A percentile compares a stretch with the other conserved stretches of the same genome.
Evolutionary conservation across 2,888 invertebrate species (phyloP).

Genomic region (Sisyra nigra): DNA sequence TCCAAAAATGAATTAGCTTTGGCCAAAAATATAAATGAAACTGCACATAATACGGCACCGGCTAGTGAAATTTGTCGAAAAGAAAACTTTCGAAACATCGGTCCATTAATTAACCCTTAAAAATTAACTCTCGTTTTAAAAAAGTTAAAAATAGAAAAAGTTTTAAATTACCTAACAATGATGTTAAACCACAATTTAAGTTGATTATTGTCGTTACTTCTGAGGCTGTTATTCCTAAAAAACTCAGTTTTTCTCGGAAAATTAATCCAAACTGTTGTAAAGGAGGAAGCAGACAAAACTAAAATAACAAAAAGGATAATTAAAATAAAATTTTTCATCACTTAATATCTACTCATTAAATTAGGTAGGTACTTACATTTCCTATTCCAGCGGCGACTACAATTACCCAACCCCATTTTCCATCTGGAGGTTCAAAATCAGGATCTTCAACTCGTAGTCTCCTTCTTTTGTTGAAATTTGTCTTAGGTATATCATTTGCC

Average conservation of each 20-base stretch:
- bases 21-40: slow-evolving; percentile 41
- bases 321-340: background rate
- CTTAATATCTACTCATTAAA: background rate
- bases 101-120: slow-evolving; percentile 52
- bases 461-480: slow-evolving; percentile 16
- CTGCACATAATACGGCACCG: slow-evolving; percentile 40
- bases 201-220: slow-evolving; percentile 57
- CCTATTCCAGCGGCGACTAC: slow-evolving; percentile 53
- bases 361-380: slow-evolving; percentile 42
- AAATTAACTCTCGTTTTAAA: too few species aligned
- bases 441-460: slow-evolving; percentile 21
- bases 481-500: background rate
- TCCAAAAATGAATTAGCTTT: slow-evolving; percentile 44
- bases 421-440: slow-evolving; percentile 53
- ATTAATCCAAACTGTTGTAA: slow-evolving; percentile 58
- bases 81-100: slow-evolving; percentile 47
- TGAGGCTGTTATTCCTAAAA: slow-evolving; percentile 43
- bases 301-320: slow-evolving; percentile 18
- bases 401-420: slow-evolving; percentile 65
- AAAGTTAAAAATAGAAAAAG: slow-evolving; percentile 10
- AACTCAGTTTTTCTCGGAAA: slow-evolving; percentile 43
- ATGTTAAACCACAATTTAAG: slow-evolving; percentile 50
- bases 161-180: slow-evolving; percentile 44
- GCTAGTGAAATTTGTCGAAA: slow-evolving; percentile 49
- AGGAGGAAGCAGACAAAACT: slow-evolving; percentile 49